Evolutionary conservation across 2,113 vertebrate species (phyloP).

Genomic region (Salvelinus namaycush): DNA sequence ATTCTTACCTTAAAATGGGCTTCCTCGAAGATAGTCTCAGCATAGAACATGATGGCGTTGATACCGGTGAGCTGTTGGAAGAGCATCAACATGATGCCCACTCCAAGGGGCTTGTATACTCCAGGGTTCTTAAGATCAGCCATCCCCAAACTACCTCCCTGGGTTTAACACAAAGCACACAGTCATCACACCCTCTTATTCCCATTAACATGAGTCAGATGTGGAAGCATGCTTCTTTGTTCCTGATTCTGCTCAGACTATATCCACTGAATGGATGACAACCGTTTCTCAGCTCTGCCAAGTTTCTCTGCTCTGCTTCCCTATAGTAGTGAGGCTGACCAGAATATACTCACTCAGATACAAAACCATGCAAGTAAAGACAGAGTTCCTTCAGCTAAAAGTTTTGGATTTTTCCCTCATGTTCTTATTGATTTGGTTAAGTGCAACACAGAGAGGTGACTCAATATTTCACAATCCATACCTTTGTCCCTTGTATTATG

Average conservation of each 20-base stretch:
- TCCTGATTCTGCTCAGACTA: neutral
- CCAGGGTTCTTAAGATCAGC: conserved; percentile 78
- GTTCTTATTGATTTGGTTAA: no score
- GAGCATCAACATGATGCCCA: conserved; percentile 86
- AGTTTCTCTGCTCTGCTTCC: no score
- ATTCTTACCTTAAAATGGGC: conserved; percentile 84
- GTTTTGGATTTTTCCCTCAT: no score
- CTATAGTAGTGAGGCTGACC: no score
- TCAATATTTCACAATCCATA: no score
- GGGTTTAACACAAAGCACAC: conserved; percentile 12
- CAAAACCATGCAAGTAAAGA: no score
- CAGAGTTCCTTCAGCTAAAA: no score
- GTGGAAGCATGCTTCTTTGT: neutral
- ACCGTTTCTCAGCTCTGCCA: neutral
- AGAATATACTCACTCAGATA: no score
- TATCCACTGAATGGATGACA: neutral
- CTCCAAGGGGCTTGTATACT: conserved; percentile 85
- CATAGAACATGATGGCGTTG: conserved; percentile 96
- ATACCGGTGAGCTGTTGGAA: conserved; percentile 92
- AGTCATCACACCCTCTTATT: neutral
- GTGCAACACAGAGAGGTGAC: no score
- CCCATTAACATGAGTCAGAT: neutral
- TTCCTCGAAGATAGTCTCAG: conserved; percentile 86
- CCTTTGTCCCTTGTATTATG: no score
- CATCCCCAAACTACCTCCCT: conserved; percentile 70